A percentile compares a stretch with the other conserved stretches of the same genome.
Evolutionary conservation across 2,113 vertebrate genomes (phyloP).

Genomic region (Pygathrix nemaeus): DNA sequence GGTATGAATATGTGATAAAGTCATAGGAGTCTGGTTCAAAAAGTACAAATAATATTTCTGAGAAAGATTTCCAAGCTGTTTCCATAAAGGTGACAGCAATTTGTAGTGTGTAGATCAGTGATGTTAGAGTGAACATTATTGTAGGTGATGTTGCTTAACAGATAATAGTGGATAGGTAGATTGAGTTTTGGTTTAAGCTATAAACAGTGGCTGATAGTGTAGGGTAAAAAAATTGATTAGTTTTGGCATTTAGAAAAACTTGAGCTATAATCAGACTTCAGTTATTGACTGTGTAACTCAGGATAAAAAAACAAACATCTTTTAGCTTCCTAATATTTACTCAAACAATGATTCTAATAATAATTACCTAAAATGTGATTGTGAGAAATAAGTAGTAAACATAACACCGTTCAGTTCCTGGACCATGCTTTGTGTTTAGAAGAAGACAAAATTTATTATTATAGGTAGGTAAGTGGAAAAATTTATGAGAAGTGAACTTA

Average conservation of each 20-base stretch:
- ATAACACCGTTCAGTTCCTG: background rate
- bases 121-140: background rate
- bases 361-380: background rate
- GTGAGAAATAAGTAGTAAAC: background rate
- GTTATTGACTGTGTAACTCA: background rate
- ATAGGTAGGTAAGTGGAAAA: background rate
- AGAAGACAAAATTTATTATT: background rate
- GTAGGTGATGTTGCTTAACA: background rate
- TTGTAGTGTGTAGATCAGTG: background rate
- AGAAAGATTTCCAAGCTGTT: background rate
- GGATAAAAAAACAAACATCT: background rate
- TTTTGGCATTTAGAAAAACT: background rate
- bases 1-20: background rate
- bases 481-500: background rate
- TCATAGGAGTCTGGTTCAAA: background rate
- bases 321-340: background rate
- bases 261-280: background rate
- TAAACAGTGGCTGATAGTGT: background rate
- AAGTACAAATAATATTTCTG: background rate
- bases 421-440: background rate
- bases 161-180: background rate
- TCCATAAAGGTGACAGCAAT: background rate
- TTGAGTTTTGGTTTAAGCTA: background rate
- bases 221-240: background rate
- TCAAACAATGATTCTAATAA: background rate